A percentile compares a stretch with the other conserved stretches of the same genome.
These are phyloP conservation scores for Stegodyphus mimosarum DNA, from an alignment of 1,140 invertebrate species.

Conservation along the genomic window DNA sequence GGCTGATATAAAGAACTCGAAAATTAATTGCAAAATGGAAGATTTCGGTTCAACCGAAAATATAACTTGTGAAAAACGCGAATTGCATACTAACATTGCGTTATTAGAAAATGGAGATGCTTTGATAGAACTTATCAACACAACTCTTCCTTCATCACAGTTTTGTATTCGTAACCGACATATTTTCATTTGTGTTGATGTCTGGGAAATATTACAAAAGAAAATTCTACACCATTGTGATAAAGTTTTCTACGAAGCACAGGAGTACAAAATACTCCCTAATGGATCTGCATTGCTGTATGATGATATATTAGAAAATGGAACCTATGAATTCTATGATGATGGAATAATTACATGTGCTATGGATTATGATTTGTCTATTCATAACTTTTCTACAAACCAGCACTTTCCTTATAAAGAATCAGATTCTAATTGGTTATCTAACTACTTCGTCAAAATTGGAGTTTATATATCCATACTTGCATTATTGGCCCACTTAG, in stretches of 20 bases:
- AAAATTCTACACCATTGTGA: neutral
- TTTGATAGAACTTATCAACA: too few relatives aligned
- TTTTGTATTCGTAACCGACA: too few relatives aligned
- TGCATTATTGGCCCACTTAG: slow-evolving; percentile 70
- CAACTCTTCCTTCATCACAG: too few relatives aligned
- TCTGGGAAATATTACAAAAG: neutral
- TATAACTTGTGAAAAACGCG: too few relatives aligned
- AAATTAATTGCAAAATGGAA: too few relatives aligned
- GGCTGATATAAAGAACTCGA: too few relatives aligned
- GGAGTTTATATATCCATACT: slow-evolving; percentile 70
- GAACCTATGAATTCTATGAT: neutral
- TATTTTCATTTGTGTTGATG: neutral
- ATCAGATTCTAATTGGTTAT: slow-evolving; percentile 8
- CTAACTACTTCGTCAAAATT: slow-evolving; percentile 69
- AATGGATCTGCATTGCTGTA: slow-evolving; percentile 17
- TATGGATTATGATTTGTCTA: neutral
- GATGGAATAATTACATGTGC: neutral
- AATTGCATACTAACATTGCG: too few relatives aligned
- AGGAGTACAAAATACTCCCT: neutral
- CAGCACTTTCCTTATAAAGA: too few relatives aligned
- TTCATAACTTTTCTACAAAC: neutral
- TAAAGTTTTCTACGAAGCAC: neutral
- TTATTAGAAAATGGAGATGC: too few relatives aligned
- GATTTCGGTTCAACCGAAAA: too few relatives aligned
- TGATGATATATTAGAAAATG: neutral